A percentile compares a stretch with the other conserved stretches of the same genome.
phyloP scores from a whole-genome alignment of 64 coral and sea anemone genomes.

The Orbicella faveolata region DNA sequence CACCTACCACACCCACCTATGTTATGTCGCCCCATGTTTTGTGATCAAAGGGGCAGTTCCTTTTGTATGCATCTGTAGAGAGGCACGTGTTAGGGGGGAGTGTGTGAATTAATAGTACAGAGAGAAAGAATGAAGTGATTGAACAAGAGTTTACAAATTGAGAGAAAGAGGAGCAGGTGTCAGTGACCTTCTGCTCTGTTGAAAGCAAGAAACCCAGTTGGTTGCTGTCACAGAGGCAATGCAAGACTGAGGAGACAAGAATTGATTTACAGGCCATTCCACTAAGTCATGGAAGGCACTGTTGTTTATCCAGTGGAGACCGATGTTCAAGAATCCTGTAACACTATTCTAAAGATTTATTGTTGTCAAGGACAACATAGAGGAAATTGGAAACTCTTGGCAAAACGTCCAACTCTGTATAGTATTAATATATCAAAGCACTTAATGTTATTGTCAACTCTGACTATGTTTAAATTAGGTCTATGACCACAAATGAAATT shows the following conservation, averaged over 20 bases:
- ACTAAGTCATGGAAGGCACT: background rate
- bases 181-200: background rate
- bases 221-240: background rate
- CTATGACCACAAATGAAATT: background rate
- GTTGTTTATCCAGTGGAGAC: background rate
- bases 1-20: conserved; percentile 38
- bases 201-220: conserved; percentile 4
- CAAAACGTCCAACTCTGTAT: background rate
- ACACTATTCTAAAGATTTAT: background rate
- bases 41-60: background rate
- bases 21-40: conserved; percentile 20
- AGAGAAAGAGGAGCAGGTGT: background rate
- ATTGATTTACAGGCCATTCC: background rate
- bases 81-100: background rate
- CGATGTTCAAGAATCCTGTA: background rate
- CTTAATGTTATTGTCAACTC: background rate
- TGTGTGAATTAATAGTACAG: conserved; percentile 16
- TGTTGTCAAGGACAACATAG: conserved; percentile 9
- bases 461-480: background rate
- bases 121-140: background rate
- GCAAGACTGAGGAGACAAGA: background rate
- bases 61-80: conserved; percentile 7
- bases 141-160: background rate
- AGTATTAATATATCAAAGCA: conserved; percentile 30
- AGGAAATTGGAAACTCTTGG: background rate